Percentiles rank a stretch among this genome's conserved stretches.
phyloP scores from a whole-genome alignment of 2,797 vertebrate species.

The Crocidura indochinensis region DNA sequence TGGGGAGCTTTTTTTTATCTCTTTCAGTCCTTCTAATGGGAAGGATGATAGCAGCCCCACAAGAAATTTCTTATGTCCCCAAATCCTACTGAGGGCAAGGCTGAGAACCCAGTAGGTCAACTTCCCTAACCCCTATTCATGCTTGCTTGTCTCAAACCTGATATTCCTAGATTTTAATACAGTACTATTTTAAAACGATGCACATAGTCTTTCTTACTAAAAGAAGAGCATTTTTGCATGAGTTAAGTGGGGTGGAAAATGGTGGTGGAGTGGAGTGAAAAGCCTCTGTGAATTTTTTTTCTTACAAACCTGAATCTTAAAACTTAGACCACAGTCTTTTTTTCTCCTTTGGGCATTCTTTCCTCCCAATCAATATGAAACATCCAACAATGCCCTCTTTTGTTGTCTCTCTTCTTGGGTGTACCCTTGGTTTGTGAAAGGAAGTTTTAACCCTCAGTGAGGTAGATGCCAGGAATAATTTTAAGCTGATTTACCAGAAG shows the following conservation, averaged over 20 bases:
- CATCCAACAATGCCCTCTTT: conserved; percentile 35
- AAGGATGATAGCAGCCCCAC: background rate
- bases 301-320: conserved; percentile 46
- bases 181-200: background rate
- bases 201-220: background rate
- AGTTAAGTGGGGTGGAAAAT: background rate
- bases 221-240: background rate
- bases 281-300: conserved; percentile 1
- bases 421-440: conserved; percentile 20
- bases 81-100: background rate
- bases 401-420: background rate
- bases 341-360: conserved; percentile 51
- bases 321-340: conserved; percentile 18
- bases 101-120: background rate
- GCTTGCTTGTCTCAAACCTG: background rate
- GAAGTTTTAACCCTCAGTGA: conserved; percentile 51
- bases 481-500: conserved; percentile 62
- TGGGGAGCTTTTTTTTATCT: background rate
- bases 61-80: background rate
- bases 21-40: background rate
- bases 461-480: conserved; percentile 59
- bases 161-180: background rate
- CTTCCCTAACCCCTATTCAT: background rate
- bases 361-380: conserved; percentile 15
- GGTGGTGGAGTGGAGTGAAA: background rate